Conservation (phyloP, 2,888 invertebrate species). For the Trachelus stipa region DNA sequence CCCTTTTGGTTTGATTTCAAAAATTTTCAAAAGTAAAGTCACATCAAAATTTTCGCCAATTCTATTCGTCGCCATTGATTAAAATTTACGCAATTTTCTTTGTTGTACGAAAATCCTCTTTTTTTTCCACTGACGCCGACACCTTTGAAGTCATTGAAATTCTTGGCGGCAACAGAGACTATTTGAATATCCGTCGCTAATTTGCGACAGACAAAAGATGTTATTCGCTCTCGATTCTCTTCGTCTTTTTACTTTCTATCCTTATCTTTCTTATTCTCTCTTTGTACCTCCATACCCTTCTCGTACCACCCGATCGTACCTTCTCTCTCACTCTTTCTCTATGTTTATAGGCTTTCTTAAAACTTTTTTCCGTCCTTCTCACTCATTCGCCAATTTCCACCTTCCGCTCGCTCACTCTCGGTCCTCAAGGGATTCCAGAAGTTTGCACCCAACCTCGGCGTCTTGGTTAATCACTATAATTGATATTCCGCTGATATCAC, state of each 20-base stretch:
- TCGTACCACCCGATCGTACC: constrained; percentile 18
- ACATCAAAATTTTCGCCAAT: not conserved
- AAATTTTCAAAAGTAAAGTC: not conserved
- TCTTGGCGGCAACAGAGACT: constrained; percentile 33
- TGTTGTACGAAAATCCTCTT: not conserved
- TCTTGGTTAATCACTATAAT: constrained; percentile 67
- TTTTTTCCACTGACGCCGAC: not conserved
- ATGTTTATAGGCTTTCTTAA: not conserved
- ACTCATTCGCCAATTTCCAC: not conserved
- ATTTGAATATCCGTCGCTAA: constrained; percentile 58
- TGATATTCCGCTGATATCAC: constrained; percentile 67
- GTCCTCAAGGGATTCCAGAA: constrained; percentile 30
- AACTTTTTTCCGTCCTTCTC: constrained; percentile 27
- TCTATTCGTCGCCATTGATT: not conserved
- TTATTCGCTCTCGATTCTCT: constrained; percentile 44
- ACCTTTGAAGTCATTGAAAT: constrained; percentile 42
- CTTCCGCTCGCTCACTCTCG: not conserved
- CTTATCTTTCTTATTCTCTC: not conserved
- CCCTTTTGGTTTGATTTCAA: not conserved
- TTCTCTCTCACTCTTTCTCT: constrained; percentile 18
- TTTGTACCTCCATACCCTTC: constrained; percentile 17
- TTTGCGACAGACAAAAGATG: constrained; percentile 60
- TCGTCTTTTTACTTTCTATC: constrained; percentile 22
- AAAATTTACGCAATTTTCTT: not conserved
- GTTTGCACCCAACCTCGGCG: constrained; percentile 50